Evolutionary conservation across 2,888 invertebrate species (phyloP).

Genomic region (Nebria salina): DNA sequence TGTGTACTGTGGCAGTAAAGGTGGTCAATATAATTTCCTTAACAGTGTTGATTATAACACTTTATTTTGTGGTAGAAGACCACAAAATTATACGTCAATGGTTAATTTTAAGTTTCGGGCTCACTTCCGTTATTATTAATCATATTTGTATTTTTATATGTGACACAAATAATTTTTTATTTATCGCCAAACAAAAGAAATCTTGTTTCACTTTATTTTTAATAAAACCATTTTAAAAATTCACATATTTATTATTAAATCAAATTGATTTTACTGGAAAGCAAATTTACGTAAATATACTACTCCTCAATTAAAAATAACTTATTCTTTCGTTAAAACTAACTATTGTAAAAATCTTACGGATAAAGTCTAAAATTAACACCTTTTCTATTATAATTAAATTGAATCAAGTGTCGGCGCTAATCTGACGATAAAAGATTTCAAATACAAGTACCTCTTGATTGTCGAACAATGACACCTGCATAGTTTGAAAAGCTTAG

Average conservation of each 20-base stretch:
- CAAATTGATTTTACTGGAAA: too few relatives aligned
- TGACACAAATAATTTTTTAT: background rate
- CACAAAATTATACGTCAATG: background rate
- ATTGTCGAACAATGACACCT: constrained; percentile 19
- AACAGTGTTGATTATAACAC: background rate
- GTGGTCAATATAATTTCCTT: background rate
- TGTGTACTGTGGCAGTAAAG: background rate
- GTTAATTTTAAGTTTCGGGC: background rate
- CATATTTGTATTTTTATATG: background rate
- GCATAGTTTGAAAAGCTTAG: background rate
- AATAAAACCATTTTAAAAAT: too few relatives aligned
- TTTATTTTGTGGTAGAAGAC: background rate
- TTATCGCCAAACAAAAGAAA: too few relatives aligned
- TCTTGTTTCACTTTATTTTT: too few relatives aligned
- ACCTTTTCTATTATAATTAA: background rate
- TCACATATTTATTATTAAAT: too few relatives aligned
- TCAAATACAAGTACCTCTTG: constrained; percentile 14
- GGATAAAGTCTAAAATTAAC: background rate
- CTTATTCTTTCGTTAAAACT: too few relatives aligned
- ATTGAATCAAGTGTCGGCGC: background rate
- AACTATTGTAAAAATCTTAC: background rate
- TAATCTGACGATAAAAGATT: background rate
- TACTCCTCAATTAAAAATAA: too few relatives aligned
- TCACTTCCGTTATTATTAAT: background rate
- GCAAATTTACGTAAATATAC: too few relatives aligned